Conservation (phyloP, 2,113 vertebrate species). For the Pedetes capensis region DNA sequence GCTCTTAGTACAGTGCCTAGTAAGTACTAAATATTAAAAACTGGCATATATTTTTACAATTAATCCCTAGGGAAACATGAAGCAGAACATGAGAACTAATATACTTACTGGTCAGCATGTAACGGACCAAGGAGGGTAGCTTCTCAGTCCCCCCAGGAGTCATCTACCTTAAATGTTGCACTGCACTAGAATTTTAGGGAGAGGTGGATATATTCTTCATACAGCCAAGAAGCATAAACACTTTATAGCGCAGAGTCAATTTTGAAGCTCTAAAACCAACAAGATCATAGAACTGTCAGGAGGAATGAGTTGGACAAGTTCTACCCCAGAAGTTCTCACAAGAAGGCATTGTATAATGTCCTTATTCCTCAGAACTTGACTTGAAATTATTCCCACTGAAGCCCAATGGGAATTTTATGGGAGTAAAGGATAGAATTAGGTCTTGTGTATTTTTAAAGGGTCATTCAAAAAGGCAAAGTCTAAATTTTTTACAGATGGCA, state of each 20-base stretch:
- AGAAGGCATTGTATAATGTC: conserved; percentile 32
- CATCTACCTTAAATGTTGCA: neutral
- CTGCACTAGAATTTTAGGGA: neutral
- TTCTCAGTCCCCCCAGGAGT: neutral
- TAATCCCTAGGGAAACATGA: neutral
- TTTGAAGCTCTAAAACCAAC: neutral
- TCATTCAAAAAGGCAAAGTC: conserved; percentile 67
- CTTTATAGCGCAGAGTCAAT: neutral
- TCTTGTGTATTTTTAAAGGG: conserved; percentile 71
- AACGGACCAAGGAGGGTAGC: neutral
- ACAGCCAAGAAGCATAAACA: neutral
- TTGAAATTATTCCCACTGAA: conserved; percentile 60
- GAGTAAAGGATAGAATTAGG: conserved; percentile 53
- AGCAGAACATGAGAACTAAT: too few species aligned
- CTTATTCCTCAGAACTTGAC: conserved; percentile 53
- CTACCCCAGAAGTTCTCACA: conserved; percentile 56
- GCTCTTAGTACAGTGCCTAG: neutral
- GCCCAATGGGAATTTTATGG: conserved; percentile 57
- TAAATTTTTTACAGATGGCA: conserved; percentile 70
- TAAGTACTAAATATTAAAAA: neutral
- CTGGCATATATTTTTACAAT: fast-evolving
- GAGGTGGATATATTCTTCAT: neutral
- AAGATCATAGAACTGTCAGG: neutral
- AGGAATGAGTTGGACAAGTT: conserved; percentile 6
- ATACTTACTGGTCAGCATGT: fast-evolving